Percentiles rank a stretch among this genome's conserved stretches.
phyloP scores from a whole-genome alignment of 2,113 vertebrate genomes.

The Agapornis roseicollis region DNA sequence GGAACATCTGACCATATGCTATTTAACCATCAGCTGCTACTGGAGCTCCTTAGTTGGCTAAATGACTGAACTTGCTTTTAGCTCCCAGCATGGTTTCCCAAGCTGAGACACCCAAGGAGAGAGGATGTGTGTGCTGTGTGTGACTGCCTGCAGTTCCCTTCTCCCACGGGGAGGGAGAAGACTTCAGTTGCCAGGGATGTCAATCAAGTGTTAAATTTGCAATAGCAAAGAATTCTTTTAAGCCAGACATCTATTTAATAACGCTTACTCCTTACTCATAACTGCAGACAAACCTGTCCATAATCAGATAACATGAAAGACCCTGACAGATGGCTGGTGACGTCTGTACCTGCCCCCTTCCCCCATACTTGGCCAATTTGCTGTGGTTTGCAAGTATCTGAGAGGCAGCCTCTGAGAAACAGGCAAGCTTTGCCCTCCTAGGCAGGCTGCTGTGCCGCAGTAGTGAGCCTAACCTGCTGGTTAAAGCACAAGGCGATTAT shows the following conservation, averaged over 20 bases:
- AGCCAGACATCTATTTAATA: slow-evolving; percentile 46
- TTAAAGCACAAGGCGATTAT: neutral
- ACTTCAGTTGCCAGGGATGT: neutral
- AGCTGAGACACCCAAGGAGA: neutral
- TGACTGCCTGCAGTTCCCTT: neutral
- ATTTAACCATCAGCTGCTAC: neutral
- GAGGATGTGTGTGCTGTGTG: neutral
- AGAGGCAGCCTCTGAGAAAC: neutral
- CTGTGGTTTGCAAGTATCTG: neutral
- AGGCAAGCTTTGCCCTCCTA: neutral
- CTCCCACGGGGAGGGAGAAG: slow-evolving; percentile 39
- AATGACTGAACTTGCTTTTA: neutral
- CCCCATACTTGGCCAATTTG: neutral
- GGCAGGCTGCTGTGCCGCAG: neutral
- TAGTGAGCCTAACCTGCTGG: neutral
- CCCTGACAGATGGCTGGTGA: slow-evolving; percentile 40
- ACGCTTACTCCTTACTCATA: neutral
- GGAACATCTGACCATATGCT: neutral
- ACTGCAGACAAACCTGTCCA: slow-evolving; percentile 53
- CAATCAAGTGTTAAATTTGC: slow-evolving; percentile 30
- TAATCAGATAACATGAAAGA: neutral
- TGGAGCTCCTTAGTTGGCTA: neutral
- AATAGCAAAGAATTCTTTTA: neutral
- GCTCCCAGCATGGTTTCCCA: neutral
- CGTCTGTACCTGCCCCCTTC: neutral